Evolutionary conservation across 2,888 invertebrate genomes (phyloP).

Genomic region (Drosophila anceps): DNA sequence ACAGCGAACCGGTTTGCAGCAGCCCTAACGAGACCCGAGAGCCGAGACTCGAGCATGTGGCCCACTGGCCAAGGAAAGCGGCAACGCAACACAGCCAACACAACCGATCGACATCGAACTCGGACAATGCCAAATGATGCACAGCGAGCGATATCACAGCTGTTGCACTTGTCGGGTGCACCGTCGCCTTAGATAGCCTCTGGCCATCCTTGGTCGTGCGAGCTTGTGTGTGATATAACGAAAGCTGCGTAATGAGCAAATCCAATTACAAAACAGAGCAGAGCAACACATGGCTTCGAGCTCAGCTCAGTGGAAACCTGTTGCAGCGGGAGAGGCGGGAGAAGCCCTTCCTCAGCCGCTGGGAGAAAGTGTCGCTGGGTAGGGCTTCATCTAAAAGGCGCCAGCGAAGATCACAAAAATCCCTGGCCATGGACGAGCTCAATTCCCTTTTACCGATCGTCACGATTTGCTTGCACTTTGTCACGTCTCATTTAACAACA

Average conservation of each 20-base stretch:
- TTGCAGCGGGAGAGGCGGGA: conserved; percentile 58
- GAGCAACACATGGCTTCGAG: conserved; percentile 64
- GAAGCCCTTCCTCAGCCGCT: conserved; percentile 43
- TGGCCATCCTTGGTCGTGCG: conserved; percentile 60
- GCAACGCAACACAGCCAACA: conserved; percentile 30
- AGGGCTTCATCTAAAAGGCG: conserved; percentile 65
- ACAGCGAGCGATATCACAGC: conserved; percentile 6
- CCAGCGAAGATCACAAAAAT: conserved; percentile 45
- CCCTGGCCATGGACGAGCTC: background rate
- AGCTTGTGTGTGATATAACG: conserved; percentile 72
- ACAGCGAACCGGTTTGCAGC: conserved; percentile 69
- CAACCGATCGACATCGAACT: conserved; percentile 4
- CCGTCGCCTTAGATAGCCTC: conserved; percentile 2
- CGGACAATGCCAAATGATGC: conserved; percentile 9
- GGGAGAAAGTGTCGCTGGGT: conserved; percentile 68
- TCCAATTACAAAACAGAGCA: conserved; percentile 62
- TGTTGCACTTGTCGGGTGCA: conserved; percentile 41
- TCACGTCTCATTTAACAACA: conserved; percentile 73
- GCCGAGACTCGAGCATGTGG: conserved; percentile 62
- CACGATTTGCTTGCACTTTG: conserved; percentile 61
- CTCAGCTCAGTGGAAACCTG: conserved; percentile 60
- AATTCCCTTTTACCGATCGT: conserved; percentile 22
- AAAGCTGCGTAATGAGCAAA: conserved; percentile 70
- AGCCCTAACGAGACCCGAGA: conserved; percentile 39
- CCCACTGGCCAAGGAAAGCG: conserved; percentile 64